Evolutionary conservation across 2,797 vertebrate genomes (phyloP), one percentile per base, ranked within the genome.

Genomic region (Zalophus californianus): DNA sequence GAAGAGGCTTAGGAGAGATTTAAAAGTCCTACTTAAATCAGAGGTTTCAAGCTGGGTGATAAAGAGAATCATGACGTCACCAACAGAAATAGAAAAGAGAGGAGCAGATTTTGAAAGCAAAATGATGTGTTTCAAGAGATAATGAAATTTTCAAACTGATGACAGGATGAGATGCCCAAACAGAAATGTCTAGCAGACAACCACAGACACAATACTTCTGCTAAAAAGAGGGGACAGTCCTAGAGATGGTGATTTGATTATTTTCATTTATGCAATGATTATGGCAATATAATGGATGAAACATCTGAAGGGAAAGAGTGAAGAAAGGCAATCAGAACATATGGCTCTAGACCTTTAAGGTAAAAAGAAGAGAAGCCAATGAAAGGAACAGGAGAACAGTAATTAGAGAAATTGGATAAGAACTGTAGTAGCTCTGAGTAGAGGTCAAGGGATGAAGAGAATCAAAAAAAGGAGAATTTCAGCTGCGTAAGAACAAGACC

Each of bases 181-280:
- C 12, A 86, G 62, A 87, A 94, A 95, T 23, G 21, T 80, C 41
- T 80, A 60, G 68, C 21, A 77, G n/a, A 58, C 35, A 96, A 77
- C 25, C 68, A 32, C 66, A 93, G 66, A 48, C 29, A 90, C 18
- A 86, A 52, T n/a, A 64, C 15, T 60, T 16, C 11, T 85, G 56
- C 41, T 60, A 77, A 94, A 92, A 44, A 91, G 27, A 80, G 3
- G 52, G 29, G 44, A 44, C 52, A 88, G 12, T 3, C 23, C 58
- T 73, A 23, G 44, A 70, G 4, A 73, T 23, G 5, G 27, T 64
- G 52, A 91, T 52, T 90, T 95, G 52, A 52, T 80, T 10, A 72
- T 70, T 93, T 94, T 94, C 92, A 86, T 73, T 77, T 92, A 70
- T 48, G 58, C 29, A 66, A 48, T 75, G 12, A 3, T 84, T 68